Conservation (phyloP, 37 sponge, comb jelly and placozoan species). For the Chondrosia reniformis region DNA sequence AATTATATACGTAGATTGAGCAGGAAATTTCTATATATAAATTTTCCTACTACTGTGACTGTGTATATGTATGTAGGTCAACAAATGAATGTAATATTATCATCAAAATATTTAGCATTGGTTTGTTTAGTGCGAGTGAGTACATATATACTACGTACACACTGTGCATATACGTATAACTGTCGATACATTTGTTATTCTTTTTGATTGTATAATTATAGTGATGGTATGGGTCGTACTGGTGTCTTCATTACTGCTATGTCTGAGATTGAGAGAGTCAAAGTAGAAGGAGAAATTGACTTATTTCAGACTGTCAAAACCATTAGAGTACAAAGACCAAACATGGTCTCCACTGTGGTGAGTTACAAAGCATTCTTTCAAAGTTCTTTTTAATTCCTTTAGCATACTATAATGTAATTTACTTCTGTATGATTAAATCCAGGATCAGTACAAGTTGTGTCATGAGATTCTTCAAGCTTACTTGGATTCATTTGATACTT, state of each 20-base stretch:
- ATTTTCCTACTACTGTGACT: too few species aligned
- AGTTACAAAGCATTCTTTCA: background rate
- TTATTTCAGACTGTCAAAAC: conserved; percentile 4
- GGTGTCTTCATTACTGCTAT: conserved; percentile 13
- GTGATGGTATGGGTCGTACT: conserved; percentile 5
- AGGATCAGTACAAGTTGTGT: conserved; percentile 9
- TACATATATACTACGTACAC: too few species aligned
- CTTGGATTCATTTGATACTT: conserved; percentile 9
- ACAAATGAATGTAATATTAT: too few species aligned
- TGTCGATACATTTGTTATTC: too few species aligned
- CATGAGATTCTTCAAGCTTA: background rate
- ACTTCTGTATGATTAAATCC: too few species aligned
- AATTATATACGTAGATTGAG: too few species aligned
- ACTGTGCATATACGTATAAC: too few species aligned
- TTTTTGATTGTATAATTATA: background rate
- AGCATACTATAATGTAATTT: background rate
- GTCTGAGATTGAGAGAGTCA: conserved; percentile 10
- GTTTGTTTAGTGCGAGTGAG: too few species aligned
- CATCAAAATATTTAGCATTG: too few species aligned
- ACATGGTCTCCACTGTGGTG: background rate
- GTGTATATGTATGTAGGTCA: too few species aligned
- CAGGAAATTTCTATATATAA: too few species aligned
- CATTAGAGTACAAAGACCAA: background rate
- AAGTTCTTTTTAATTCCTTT: background rate
- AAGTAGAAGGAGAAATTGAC: conserved; percentile 8